Conservation (phyloP, 2,797 vertebrate genomes). For the Knipowitschia caucasica region DNA sequence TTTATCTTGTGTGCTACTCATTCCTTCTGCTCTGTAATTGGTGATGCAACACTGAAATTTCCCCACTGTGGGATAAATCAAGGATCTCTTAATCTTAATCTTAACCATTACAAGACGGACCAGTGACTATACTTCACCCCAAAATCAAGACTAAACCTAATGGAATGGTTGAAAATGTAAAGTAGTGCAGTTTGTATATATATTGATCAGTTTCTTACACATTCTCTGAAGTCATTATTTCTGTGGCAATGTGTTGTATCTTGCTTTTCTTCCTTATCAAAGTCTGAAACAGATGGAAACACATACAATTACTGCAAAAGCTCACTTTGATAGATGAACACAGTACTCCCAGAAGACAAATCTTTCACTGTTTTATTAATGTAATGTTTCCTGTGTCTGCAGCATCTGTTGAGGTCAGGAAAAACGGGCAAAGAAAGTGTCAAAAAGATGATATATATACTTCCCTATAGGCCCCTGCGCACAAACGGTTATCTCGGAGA, state of each 20-base stretch:
- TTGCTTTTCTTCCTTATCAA: slow-evolving; percentile 79
- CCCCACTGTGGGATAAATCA: too few species aligned
- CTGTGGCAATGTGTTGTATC: slow-evolving; percentile 89
- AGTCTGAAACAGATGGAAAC: slow-evolving; percentile 57
- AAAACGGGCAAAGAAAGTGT: not conserved
- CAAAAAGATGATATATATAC: slow-evolving; percentile 12
- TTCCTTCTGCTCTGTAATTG: too few species aligned
- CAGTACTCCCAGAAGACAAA: not conserved
- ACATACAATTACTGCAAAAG: slow-evolving; percentile 8
- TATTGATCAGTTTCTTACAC: slow-evolving; percentile 88
- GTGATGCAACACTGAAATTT: too few species aligned
- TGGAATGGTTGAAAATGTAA: not conserved
- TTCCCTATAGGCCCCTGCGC: not conserved
- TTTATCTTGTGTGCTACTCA: too few species aligned
- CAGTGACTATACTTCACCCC: too few species aligned
- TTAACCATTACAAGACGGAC: too few species aligned
- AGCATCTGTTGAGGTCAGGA: not conserved
- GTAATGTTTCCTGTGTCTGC: not conserved
- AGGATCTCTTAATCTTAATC: too few species aligned
- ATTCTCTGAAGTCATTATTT: slow-evolving; percentile 96
- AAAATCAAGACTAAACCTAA: too few species aligned
- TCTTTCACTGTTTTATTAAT: slow-evolving; percentile 6
- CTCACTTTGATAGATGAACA: not conserved
- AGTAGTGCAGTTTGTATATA: not conserved
- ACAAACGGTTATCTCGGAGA: slow-evolving; percentile 3